Conservation (phyloP, 2,113 vertebrate species). For the Argyrosomus japonicus region DNA sequence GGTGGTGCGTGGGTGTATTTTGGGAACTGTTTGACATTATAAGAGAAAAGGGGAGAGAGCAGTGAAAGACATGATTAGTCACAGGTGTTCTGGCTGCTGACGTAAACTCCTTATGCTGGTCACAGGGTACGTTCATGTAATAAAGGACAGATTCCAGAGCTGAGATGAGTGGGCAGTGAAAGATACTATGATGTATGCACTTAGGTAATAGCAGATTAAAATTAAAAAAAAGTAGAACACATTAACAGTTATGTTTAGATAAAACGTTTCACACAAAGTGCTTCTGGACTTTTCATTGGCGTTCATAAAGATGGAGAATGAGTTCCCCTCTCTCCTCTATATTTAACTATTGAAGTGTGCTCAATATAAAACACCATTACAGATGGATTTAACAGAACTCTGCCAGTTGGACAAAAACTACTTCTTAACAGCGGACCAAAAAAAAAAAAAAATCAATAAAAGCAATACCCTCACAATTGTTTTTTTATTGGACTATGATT, state of each 20-base stretch:
- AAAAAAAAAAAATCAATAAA: slow-evolving; percentile 44
- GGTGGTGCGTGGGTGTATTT: slow-evolving; percentile 71
- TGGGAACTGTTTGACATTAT: slow-evolving; percentile 71
- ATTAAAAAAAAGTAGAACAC: slow-evolving; percentile 10
- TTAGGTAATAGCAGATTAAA: slow-evolving; percentile 41
- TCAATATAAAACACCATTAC: background rate
- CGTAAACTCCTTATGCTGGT: slow-evolving; percentile 61
- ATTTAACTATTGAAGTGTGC: background rate
- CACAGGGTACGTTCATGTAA: slow-evolving; percentile 39
- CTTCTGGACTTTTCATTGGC: slow-evolving; percentile 11
- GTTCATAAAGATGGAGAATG: slow-evolving; percentile 7
- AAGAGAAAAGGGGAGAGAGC: slow-evolving; percentile 66
- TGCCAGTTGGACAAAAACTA: slow-evolving; percentile 11
- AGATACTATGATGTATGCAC: slow-evolving; percentile 38
- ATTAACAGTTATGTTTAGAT: slow-evolving; percentile 27
- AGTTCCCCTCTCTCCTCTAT: background rate
- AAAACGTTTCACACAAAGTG: slow-evolving; percentile 7
- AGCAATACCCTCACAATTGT: slow-evolving; percentile 24
- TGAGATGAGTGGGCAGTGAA: slow-evolving; percentile 56
- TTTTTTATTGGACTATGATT: slow-evolving; percentile 27
- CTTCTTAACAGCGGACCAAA: slow-evolving; percentile 18
- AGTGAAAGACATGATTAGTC: slow-evolving; percentile 72
- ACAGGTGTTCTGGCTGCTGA: slow-evolving; percentile 72
- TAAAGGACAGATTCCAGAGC: slow-evolving; percentile 55
- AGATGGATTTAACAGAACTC: slow-evolving; percentile 12